Conservation (phyloP, 2,797 vertebrate species). For the Peromyscus aztecus region DNA sequence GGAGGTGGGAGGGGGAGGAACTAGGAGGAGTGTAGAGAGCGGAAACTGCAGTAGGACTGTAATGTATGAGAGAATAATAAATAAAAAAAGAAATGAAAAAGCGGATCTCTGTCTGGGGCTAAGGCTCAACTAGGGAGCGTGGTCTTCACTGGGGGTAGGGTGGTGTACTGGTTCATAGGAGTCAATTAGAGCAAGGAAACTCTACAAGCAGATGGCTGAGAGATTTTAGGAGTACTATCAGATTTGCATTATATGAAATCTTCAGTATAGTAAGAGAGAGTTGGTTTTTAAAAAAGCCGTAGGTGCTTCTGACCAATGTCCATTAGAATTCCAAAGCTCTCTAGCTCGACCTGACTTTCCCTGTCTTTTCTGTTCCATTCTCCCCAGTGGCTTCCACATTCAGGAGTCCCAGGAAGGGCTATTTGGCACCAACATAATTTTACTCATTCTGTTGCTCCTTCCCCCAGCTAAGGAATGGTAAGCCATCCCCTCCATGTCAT, state of each 20-base stretch:
- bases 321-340: slow-evolving; percentile 26
- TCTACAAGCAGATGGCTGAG: background rate
- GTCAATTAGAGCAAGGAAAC: slow-evolving; percentile 54
- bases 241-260: slow-evolving; percentile 15
- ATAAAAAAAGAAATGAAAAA: background rate
- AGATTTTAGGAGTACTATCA: slow-evolving; percentile 39
- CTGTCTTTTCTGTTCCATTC: background rate
- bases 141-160: background rate
- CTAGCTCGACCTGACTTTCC: background rate
- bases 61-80: background rate
- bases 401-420: background rate
- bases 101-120: slow-evolving; percentile 13
- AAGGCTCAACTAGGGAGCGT: slow-evolving; percentile 25
- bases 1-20: background rate
- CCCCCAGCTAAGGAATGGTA: background rate
- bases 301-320: slow-evolving; percentile 25
- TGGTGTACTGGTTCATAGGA: background rate
- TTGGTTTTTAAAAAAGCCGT: background rate
- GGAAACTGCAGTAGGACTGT: background rate
- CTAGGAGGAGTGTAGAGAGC: background rate
- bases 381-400: background rate
- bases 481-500: background rate
- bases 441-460: background rate
- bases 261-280: slow-evolving; percentile 46
- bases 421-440: background rate